Evolutionary conservation across 2,888 invertebrate species (phyloP).

Genomic region (Acrobeloides nanus): DNA sequence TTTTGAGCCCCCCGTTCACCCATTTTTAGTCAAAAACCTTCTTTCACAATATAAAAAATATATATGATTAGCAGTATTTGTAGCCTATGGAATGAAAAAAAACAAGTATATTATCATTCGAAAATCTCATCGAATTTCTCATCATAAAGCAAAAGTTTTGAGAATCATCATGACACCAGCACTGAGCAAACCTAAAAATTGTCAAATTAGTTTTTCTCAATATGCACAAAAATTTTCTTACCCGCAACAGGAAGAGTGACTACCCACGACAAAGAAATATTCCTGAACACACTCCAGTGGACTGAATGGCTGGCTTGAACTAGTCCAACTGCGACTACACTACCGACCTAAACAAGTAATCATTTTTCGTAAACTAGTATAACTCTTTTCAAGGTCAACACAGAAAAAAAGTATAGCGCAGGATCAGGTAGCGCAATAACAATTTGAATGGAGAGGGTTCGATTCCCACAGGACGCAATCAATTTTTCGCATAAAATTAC

Average conservation of each 20-base stretch:
- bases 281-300: conserved; percentile 63
- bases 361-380: neutral
- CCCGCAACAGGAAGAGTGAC: conserved; percentile 78
- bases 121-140: conserved; percentile 5
- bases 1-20: too few relatives aligned
- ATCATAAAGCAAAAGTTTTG: conserved; percentile 19
- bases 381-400: too few relatives aligned
- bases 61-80: too few relatives aligned
- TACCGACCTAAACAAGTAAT: conserved; percentile 61
- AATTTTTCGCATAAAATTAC: too few relatives aligned
- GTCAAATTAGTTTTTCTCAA: neutral
- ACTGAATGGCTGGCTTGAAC: conserved; percentile 63
- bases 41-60: too few relatives aligned
- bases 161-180: conserved; percentile 28
- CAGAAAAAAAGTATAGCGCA: too few relatives aligned
- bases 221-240: neutral
- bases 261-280: conserved; percentile 94
- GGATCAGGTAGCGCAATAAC: too few relatives aligned
- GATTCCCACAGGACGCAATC: too few relatives aligned
- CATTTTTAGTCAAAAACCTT: too few relatives aligned
- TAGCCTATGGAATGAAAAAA: too few relatives aligned
- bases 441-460: too few relatives aligned
- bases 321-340: conserved; percentile 92
- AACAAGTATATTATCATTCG: conserved; percentile 3
- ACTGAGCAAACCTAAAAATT: conserved; percentile 26